These are phyloP conservation scores for Lordiphosa fenestrarum DNA, from an alignment of 2,888 invertebrate genomes.

Conservation along the genomic window DNA sequence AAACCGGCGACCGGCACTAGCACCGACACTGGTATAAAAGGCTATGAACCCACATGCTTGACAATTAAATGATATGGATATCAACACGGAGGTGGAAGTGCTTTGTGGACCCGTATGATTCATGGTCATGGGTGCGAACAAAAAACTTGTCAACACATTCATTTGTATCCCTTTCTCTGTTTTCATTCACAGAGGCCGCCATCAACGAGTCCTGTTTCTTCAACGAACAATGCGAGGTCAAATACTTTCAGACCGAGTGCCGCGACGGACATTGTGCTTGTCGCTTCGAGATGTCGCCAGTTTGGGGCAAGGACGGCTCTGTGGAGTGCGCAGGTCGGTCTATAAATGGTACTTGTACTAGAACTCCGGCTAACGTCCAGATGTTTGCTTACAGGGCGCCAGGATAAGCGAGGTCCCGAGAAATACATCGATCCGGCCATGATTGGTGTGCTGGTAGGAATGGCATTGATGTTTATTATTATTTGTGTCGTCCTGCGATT, in stretches of 20 bases:
- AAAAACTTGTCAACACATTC: conserved; percentile 13
- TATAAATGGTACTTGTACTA: not conserved
- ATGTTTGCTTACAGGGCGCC: conserved; percentile 75
- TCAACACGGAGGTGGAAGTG: conserved; percentile 1
- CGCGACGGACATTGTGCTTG: conserved; percentile 89
- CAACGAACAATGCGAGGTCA: conserved; percentile 90
- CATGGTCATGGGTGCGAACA: conserved; percentile 14
- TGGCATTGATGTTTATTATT: conserved; percentile 96
- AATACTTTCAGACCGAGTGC: conserved; percentile 88
- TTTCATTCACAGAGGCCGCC: conserved; percentile 83
- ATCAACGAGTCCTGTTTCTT: conserved; percentile 92
- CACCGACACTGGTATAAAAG: conserved; percentile 10
- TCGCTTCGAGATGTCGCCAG: conserved; percentile 88
- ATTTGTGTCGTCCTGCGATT: conserved; percentile 94
- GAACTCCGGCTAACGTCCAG: conserved; percentile 26
- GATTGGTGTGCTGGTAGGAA: conserved; percentile 93
- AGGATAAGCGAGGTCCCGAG: conserved; percentile 84
- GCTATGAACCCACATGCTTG: conserved; percentile 35
- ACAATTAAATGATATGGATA: conserved; percentile 30
- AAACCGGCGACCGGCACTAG: not conserved
- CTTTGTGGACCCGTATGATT: conserved; percentile 28
- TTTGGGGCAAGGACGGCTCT: conserved; percentile 86
- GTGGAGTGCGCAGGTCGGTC: conserved; percentile 87
- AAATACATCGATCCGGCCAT: conserved; percentile 92
- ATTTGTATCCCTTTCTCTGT: conserved; percentile 7